A percentile compares a stretch with the other conserved stretches of the same genome.
Evolutionary conservation across 2,888 invertebrate species (phyloP).

Genomic region (Melolontha melolontha): DNA sequence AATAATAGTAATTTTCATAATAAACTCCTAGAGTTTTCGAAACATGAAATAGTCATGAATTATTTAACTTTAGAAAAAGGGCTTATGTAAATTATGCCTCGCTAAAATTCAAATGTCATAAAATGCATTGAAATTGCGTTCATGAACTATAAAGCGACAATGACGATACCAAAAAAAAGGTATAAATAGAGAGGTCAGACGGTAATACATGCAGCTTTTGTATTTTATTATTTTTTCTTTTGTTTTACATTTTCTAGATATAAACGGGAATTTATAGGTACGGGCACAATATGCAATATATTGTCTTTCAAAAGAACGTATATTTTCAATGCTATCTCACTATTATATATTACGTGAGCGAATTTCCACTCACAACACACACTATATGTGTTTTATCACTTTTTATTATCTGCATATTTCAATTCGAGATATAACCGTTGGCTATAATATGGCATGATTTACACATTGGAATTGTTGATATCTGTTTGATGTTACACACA

Average conservation of each 20-base stretch:
- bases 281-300: conserved; percentile 43
- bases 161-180: background rate
- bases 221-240: conserved; percentile 16
- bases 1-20: too few species aligned
- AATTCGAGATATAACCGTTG: conserved; percentile 22
- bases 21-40: too few species aligned
- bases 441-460: conserved; percentile 31
- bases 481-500: conserved; percentile 13
- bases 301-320: conserved; percentile 44
- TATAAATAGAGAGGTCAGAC: conserved; percentile 12
- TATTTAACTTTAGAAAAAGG: too few species aligned
- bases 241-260: conserved; percentile 27
- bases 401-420: conserved; percentile 32
- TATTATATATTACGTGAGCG: conserved; percentile 20
- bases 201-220: conserved; percentile 28
- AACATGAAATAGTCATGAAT: too few species aligned
- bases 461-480: conserved; percentile 23
- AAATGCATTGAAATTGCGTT: conserved; percentile 1
- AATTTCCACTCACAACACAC: conserved; percentile 13
- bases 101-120: conserved; percentile 27
- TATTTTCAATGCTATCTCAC: conserved; percentile 44
- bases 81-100: conserved; percentile 23
- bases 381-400: conserved; percentile 21
- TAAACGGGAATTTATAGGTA: conserved; percentile 32
- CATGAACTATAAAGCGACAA: background rate